Evolutionary conservation across 1,140 invertebrate genomes (phyloP), one percentile per base, ranked within the genome.

Genomic region (Spodoptera litura): DNA sequence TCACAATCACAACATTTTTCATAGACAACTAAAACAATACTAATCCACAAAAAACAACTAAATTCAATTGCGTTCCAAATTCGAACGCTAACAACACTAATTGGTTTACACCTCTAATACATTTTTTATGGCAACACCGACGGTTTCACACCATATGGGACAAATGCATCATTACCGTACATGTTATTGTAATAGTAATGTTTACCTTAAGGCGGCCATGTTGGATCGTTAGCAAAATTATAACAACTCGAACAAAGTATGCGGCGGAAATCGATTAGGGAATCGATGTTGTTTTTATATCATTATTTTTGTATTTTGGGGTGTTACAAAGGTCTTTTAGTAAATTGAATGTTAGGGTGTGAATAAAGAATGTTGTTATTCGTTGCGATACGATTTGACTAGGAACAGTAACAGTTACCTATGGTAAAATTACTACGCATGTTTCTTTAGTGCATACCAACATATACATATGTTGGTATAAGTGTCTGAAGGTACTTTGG

Each of bases 151-250:
- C 72, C 59, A 75, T 75, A 61, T 75, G 72, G 72, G 38, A 62
- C 58, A 27, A 61, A 51, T 64, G 73, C 20, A 75, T 75, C 73
- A 75, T 75, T 75, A 75, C 59, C 15, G 13, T 4, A 35, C 9
- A 4, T 74, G 38, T 81, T 87, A 88, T 88, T 86, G 88, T 90
- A 88, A 88, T 90, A 91, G 89, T 90, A 89, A 85, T 91, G 89
- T 91, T 90, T 90, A 87, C 87, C 82, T 85, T 82, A 75, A 31
- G 78, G 64, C 61, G 52, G 79, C 86, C 88, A 88, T 90, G 88
- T 88, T 55, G 83, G 83, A 83, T 93, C 91, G 91, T 93, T 91
- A 93, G 91, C 88, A 84, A 91, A 89, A 86, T 85, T 85, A 83
- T 89, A 87, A 87, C 49, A 52, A 61, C 35, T 62, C 73, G 59